Base-by-base conservation (phyloP, 2,113 vertebrate genomes). In the Polyodon spathula region DNA sequence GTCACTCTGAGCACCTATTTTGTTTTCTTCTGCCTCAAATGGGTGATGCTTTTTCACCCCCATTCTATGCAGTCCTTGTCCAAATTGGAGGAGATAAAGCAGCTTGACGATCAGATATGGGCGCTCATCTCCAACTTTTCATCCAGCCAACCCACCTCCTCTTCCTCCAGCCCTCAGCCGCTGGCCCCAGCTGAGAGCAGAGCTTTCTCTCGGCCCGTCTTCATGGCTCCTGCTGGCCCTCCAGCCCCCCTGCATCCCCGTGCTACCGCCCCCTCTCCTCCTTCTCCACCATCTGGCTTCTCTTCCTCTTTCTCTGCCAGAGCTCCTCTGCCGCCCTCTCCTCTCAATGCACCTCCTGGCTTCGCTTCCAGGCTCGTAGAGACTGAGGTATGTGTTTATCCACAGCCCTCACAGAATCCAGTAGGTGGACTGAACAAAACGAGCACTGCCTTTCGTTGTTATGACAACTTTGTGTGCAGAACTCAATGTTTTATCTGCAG, bases 91-190 rank as follows among this genome's bases (percentile, higher is more conserved):
- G 73, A 78, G 27, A 79, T 89, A 73, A 84, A 68, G 65, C 73
- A 79, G 63, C 69, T 85, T 60, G 92, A 95, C 37, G 81, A 86
- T 0, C 84, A 89, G 57, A 85, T 95, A 71, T 95, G 92, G 93
- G 82, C 78, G 6, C 84, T 95, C 51, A 74, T 93, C 41, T 80
- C 84, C 66, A 86, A 86, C 75, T 80, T 90, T 71, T 81, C 86
- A 55, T 67, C 62, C 14, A 56, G 55, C 67, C 12, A 64, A 39
- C 67, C 44, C 67, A 38, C 16, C 0, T 60, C 56, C 4, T 68
- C 59, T 4, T 68, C 59, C 38, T 73, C 67, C 58, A 62, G 65
- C 52, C 59, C 72, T 15, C 72, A 54, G 46, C 59, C 6, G 12
- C 60, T 62, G 43, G 58, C 61, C 58, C 62, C 48, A 55, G 62